phyloP scores from a whole-genome alignment of 2,113 vertebrate genomes.

The Elgaria multicarinata region DNA sequence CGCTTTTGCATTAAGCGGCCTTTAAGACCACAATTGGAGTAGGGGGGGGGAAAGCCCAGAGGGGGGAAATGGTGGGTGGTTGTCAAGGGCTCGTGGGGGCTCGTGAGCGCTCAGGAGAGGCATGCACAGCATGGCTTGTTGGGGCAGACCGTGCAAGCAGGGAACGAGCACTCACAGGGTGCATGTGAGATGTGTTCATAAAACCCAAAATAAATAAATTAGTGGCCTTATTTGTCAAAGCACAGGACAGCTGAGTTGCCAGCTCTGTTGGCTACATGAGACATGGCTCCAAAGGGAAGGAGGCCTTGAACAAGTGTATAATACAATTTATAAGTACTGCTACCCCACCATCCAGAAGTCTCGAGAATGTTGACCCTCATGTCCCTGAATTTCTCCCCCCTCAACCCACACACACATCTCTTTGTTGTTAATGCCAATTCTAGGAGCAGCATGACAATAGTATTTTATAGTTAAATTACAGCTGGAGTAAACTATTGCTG shows the following conservation, averaged over 20 bases:
- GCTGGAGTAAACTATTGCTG: not conserved
- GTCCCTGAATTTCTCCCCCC: not conserved
- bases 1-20: no score
- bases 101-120: no score
- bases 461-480: not conserved
- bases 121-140: no score
- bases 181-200: no score
- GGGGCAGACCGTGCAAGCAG: no score
- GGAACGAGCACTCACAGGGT: no score
- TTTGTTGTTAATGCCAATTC: not conserved
- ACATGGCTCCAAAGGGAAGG: not conserved
- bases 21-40: no score
- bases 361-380: no score
- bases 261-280: not conserved
- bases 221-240: not conserved
- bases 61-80: no score
- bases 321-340: not conserved
- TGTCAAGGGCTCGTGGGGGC: no score
- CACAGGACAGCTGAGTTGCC: not conserved
- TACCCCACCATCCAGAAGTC: not conserved
- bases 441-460: not conserved
- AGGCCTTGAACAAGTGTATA: not conserved
- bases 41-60: no score
- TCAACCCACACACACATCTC: not conserved
- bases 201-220: no score